Evolutionary conservation across 1,140 invertebrate species (phyloP).

Genomic region (Cydia splendana): DNA sequence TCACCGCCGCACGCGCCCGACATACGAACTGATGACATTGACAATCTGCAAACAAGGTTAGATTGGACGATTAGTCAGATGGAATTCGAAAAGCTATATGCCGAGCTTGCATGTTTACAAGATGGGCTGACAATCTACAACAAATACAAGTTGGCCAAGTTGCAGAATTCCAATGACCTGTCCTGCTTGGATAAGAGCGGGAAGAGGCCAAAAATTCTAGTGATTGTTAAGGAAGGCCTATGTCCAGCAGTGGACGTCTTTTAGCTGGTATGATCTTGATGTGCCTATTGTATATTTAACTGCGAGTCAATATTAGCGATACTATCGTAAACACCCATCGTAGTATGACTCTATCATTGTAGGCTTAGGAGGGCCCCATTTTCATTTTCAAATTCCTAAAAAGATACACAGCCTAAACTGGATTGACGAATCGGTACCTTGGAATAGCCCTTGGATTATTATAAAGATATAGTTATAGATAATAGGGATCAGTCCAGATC

Average conservation of each 20-base stretch:
- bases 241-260: not conserved
- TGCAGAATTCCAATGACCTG: no score
- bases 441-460: not conserved
- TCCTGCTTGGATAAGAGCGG: no score
- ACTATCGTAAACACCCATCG: no score
- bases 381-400: not conserved
- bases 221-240: no score
- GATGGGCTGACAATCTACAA: no score
- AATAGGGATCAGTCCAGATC: slow-evolving; percentile 24
- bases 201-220: no score
- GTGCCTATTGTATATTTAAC: not conserved
- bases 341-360: no score
- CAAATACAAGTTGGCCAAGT: no score
- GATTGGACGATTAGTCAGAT: slow-evolving; percentile 12
- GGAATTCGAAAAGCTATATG: not conserved
- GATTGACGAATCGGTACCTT: slow-evolving; percentile 5
- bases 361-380: not conserved
- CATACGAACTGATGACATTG: not conserved
- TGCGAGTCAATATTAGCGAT: no score
- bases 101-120: no score
- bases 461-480: slow-evolving; percentile 31
- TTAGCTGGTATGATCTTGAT: not conserved
- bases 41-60: slow-evolving; percentile 31
- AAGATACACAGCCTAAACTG: not conserved
- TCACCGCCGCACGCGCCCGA: slow-evolving; percentile 32